A percentile compares a stretch with the other conserved stretches of the same genome.
phyloP scores from a whole-genome alignment of 2,113 vertebrate species.

The Grallaria varia region DNA sequence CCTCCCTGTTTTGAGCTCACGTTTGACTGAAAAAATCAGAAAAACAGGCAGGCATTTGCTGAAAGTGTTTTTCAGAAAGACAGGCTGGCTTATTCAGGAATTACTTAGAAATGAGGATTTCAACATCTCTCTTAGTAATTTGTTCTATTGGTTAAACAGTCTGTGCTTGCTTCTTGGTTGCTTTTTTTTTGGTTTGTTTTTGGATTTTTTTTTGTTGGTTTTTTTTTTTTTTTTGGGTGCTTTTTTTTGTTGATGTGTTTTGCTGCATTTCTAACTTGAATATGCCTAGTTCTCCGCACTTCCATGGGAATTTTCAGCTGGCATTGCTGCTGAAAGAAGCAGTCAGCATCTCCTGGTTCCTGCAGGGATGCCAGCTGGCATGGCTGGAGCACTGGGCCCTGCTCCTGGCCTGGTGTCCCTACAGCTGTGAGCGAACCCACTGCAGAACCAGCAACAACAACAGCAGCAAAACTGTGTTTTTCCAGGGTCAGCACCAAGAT shows the following conservation, averaged over 20 bases:
- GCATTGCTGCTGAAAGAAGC: background rate
- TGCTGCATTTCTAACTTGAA: background rate
- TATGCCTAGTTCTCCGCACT: accelerated
- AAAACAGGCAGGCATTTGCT: background rate
- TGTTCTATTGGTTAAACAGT: background rate
- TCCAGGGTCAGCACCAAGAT: background rate
- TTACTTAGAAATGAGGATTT: background rate
- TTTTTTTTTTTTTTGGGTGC: too few relatives aligned
- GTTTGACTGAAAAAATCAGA: background rate
- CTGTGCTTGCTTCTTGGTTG: background rate
- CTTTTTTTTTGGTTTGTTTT: background rate
- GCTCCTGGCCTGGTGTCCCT: background rate
- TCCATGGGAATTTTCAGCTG: background rate
- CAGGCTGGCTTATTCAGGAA: background rate
- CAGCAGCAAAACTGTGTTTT: background rate
- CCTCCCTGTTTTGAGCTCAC: background rate
- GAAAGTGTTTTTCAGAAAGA: background rate
- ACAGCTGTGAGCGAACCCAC: background rate
- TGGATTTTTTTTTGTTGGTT: too few relatives aligned
- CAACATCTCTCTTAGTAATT: background rate
- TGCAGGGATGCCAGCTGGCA: background rate
- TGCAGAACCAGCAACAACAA: background rate
- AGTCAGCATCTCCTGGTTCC: background rate
- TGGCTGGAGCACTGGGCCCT: background rate
- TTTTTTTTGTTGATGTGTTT: background rate